Base-by-base conservation (phyloP, 2,888 invertebrate genomes). In the Cataglyphis altisquamis region DNA sequence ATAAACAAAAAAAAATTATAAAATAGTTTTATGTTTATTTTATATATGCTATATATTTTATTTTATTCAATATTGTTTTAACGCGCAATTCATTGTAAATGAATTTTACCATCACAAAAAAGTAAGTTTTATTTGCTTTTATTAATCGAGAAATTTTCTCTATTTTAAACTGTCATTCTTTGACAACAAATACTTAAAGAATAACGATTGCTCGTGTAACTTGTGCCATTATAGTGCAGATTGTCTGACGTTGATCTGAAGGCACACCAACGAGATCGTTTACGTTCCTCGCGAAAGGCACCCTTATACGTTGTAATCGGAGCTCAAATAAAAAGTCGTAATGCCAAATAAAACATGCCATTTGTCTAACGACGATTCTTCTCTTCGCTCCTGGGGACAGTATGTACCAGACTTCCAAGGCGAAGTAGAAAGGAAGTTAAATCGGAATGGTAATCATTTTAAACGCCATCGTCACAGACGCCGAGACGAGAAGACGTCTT, bases 301-400 rank as follows among this genome's bases (percentile, higher is more conserved):
- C 62, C 87, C 84, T 85, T 88, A 90, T 89, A 87, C 84, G 67
- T 84, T 89, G 92, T 93, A 94, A 94, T 94, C 94, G 93, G 90
- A 90, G 92, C 91, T 92, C 92, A 92, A 94, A 94, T 94, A 94
- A 94, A 94, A 94, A 92, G 92, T 90, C 92, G 91, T 93, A 93
- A 94, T 92, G 91, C 92, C 93, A 92, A 94, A 95, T 94, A 95
- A 94, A 95, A 92, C 93, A 90, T 92, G 91, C 92, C 94, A 94
- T 95, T 95, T 95, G 93, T 95, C 94, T 92, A 92, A 93, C 92
- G 91, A 92, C 92, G 92, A 94, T 94, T 93, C 94, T 94, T 94
- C 92, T 92, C 88, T 64, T 87, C 78, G 77, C 57, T 57, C 66
- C 15, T 73, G 66, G 84, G 60, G 77, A 86, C 63, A 84, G 68